Evolutionary conservation across 1,140 invertebrate genomes (phyloP).

Genomic region (Macrotrachela quadricornifera): DNA sequence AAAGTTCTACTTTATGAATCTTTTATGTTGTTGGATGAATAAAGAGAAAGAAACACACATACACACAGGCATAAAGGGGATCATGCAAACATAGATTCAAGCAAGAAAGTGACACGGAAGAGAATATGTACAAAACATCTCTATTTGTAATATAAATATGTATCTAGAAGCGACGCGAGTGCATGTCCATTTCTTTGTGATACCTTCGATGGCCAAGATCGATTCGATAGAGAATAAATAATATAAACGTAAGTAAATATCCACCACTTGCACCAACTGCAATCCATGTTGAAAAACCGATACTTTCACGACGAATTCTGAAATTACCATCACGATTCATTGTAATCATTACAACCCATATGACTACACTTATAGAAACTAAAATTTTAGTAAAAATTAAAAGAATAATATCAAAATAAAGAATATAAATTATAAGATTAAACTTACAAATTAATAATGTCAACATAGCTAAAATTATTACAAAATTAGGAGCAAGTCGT

Average conservation of each 20-base stretch:
- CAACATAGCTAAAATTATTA: too few relatives aligned
- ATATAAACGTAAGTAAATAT: slow-evolving; percentile 1
- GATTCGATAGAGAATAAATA: slow-evolving; percentile 3
- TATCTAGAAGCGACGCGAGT: too few relatives aligned
- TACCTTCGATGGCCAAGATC: too few relatives aligned
- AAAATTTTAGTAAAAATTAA: neutral
- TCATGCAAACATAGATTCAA: too few relatives aligned
- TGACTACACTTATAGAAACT: slow-evolving; percentile 1
- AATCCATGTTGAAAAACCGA: slow-evolving; percentile 7
- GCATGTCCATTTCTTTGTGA: too few relatives aligned
- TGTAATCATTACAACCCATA: slow-evolving; percentile 8
- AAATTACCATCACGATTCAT: slow-evolving; percentile 1
- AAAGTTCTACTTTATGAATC: too few relatives aligned
- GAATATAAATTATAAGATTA: neutral
- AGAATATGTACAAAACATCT: too few relatives aligned
- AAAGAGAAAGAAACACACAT: too few relatives aligned
- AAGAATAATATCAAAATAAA: neutral
- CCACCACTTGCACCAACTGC: slow-evolving; percentile 4
- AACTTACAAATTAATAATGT: slow-evolving; percentile 3
- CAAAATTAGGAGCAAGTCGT: neutral
- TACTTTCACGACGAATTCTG: neutral
- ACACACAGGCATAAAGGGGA: too few relatives aligned
- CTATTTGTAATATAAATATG: too few relatives aligned
- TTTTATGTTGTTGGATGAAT: too few relatives aligned
- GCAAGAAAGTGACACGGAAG: too few relatives aligned